Evolutionary conservation across 1,140 invertebrate species (phyloP), one percentile per base, ranked within the genome.

Genomic region (Archivesica marissinica): DNA sequence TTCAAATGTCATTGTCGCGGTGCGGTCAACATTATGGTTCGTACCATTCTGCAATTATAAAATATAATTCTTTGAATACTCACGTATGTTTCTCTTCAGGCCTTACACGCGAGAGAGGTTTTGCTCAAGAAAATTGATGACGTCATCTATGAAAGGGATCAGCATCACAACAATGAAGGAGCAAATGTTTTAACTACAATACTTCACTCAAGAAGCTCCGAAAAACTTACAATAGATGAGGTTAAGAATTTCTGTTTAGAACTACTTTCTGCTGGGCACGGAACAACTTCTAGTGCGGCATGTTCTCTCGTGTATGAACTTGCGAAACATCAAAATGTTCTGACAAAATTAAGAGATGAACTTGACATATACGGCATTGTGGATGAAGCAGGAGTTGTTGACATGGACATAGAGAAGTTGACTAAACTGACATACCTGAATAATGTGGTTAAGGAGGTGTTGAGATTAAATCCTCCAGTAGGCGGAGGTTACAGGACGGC

Each of bases 381-480:
- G 25, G 38, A 70, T 25, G 39, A 39, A 0, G 9, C 54, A 59
- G 41, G 66, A 7, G 20, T 4, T 13, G 68, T 35, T 56, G 66
- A 68, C 9, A 50, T 91, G 41, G 84, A 59, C 35, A 86, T 87
- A 54, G 82, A 89, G 52, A 23, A 52, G 25, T n/a, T 92, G 41
- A 85, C 86, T 9, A 76, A 80, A 11, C 59, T 92, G 66, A 41
- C 56, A 20, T 92, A 90, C 70, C 30, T 86, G 7, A 81, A 87
- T 28, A 68, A 84, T 33, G 88, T 92, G 13, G 68, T 88, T 39
- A 91, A 91, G 61, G 91, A 92, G 64, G 77, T 90, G 9, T 84
- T 92, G 3, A 39, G 91, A 20, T 25, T 91, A 23, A 52, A 35
- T 39, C 89, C 91, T 0, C 91, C 91, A n/a, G 77, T 86, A 13